phyloP scores from a whole-genome alignment of 2,113 vertebrate genomes.

The Protomyctophum bolini region DNA sequence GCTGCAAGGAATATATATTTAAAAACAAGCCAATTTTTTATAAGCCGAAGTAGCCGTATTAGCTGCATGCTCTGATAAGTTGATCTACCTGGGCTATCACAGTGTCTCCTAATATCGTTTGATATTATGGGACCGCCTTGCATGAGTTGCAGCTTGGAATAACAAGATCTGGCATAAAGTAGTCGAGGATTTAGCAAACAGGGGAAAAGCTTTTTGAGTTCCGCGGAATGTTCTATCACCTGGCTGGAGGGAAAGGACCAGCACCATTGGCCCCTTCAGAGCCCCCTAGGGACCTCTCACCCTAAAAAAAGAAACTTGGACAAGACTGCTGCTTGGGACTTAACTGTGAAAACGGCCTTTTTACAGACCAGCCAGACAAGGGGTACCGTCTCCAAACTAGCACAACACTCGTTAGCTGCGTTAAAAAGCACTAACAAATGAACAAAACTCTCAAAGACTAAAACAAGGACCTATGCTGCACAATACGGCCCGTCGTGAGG shows the following conservation, averaged over 20 bases:
- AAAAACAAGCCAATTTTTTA: conserved; percentile 57
- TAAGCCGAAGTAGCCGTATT: conserved; percentile 67
- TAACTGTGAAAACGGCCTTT: conserved; percentile 73
- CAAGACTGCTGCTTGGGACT: conserved; percentile 71
- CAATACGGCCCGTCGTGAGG: conserved; percentile 54
- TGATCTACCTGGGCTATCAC: conserved; percentile 60
- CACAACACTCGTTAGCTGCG: conserved; percentile 72
- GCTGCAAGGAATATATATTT: conserved; percentile 66
- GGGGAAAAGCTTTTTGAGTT: conserved; percentile 40
- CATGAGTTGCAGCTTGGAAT: conserved; percentile 65
- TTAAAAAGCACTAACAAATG: conserved; percentile 56
- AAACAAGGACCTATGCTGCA: conserved; percentile 73
- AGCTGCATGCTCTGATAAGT: conserved; percentile 70
- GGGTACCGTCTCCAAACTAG: conserved; percentile 57
- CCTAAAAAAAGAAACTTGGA: conserved; percentile 38
- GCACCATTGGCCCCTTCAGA: conserved; percentile 59
- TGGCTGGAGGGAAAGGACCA: conserved; percentile 68
- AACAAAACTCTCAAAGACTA: conserved; percentile 67
- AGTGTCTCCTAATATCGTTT: conserved; percentile 63
- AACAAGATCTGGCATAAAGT: conserved; percentile 50
- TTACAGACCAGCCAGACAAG: conserved; percentile 65
- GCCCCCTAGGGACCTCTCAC: conserved; percentile 57
- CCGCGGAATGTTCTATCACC: conserved; percentile 54
- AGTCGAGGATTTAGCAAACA: conserved; percentile 22
- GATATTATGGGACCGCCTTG: conserved; percentile 49